These are phyloP conservation scores for Heliconius himera DNA, from an alignment of 1,140 invertebrate species.

Conservation along the genomic window DNA sequence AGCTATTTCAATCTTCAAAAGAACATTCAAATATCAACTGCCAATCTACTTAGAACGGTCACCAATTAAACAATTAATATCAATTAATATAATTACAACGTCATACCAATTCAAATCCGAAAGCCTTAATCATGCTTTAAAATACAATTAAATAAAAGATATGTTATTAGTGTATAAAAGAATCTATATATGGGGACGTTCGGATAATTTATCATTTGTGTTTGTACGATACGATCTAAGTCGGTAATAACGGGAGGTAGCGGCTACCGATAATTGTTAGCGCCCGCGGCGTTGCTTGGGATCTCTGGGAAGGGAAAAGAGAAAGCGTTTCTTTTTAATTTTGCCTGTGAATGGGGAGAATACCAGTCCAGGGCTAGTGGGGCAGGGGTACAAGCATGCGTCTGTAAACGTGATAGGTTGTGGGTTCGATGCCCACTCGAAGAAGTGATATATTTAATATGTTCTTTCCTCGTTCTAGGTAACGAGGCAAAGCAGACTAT, in stretches of 20 bases:
- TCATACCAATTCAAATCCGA: neutral
- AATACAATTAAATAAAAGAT: neutral
- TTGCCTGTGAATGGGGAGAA: too few relatives aligned
- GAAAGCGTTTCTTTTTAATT: neutral
- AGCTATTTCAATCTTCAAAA: neutral
- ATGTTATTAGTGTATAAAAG: constrained; percentile 7
- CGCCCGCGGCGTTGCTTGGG: constrained; percentile 29
- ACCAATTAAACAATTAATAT: constrained; percentile 16
- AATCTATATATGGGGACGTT: constrained; percentile 19
- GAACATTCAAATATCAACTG: neutral
- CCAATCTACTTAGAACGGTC: neutral
- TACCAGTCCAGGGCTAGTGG: too few relatives aligned
- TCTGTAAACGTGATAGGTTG: too few relatives aligned
- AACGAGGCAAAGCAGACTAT: too few relatives aligned
- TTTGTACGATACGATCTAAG: constrained; percentile 28
- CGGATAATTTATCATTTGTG: constrained; percentile 29
- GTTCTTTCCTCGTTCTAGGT: too few relatives aligned
- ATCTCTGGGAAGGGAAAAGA: constrained; percentile 11
- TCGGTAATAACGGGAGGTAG: constrained; percentile 25
- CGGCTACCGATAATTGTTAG: constrained; percentile 30
- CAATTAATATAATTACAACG: constrained; percentile 4
- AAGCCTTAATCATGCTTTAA: constrained; percentile 6
- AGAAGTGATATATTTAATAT: too few relatives aligned
- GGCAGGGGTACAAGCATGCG: too few relatives aligned
- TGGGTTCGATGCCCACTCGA: too few relatives aligned